These are phyloP conservation scores for Phyto melanocephala DNA, from an alignment of 2,888 invertebrate species.

Conservation along the genomic window DNA sequence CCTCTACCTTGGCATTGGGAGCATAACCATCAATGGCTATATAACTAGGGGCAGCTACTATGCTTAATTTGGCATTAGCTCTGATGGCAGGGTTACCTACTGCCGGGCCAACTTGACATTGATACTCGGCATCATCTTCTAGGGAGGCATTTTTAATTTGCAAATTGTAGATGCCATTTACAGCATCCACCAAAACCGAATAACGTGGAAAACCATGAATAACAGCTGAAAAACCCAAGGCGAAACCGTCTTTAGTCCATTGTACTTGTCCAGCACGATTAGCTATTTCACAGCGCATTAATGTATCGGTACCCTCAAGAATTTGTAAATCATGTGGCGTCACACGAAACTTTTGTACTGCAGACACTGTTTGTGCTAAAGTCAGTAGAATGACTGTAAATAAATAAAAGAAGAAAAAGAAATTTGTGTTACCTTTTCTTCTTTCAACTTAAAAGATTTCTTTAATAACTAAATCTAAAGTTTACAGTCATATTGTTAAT, in stretches of 20 bases:
- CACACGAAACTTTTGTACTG: slow-evolving; percentile 89
- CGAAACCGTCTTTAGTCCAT: slow-evolving; percentile 97
- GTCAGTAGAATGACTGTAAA: slow-evolving; percentile 36
- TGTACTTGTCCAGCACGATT: slow-evolving; percentile 92
- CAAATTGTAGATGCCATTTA: slow-evolving; percentile 92
- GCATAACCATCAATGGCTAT: slow-evolving; percentile 76
- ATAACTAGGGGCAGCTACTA: slow-evolving; percentile 75
- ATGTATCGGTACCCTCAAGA: slow-evolving; percentile 89
- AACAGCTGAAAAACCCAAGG: slow-evolving; percentile 87
- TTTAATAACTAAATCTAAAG: slow-evolving; percentile 8
- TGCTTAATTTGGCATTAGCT: slow-evolving; percentile 92
- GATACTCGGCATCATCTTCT: slow-evolving; percentile 96
- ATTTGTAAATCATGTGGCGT: slow-evolving; percentile 89
- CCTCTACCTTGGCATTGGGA: slow-evolving; percentile 75
- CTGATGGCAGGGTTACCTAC: slow-evolving; percentile 89
- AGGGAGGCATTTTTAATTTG: slow-evolving; percentile 92
- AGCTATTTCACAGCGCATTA: slow-evolving; percentile 90
- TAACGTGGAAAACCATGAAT: slow-evolving; percentile 92
- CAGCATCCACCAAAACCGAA: slow-evolving; percentile 90
- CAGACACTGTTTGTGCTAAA: slow-evolving; percentile 31
- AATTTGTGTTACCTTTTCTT: no score
- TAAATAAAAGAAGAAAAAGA: slow-evolving; percentile 8
- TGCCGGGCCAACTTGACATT: slow-evolving; percentile 96
- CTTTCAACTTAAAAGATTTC: not conserved
- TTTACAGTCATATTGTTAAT: not conserved